These are phyloP conservation scores for Lanius ludovicianus DNA, from an alignment of 2,113 vertebrate genomes.

Conservation along the genomic window DNA sequence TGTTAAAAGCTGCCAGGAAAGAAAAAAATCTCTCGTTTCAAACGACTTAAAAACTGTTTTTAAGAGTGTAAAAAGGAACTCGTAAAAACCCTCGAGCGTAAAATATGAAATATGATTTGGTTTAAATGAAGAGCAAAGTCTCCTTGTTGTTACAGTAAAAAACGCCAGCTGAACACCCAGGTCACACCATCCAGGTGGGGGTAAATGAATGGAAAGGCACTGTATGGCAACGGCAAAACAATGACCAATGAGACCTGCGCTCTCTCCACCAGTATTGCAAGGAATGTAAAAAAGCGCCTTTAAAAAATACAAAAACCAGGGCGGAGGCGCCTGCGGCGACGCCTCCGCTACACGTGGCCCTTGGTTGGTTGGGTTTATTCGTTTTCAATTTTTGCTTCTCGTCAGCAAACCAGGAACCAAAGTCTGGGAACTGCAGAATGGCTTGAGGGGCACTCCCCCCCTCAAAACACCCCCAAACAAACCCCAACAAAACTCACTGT, in stretches of 20 bases:
- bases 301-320: conserved; percentile 76
- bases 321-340: conserved; percentile 77
- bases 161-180: conserved; percentile 90
- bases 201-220: conserved; percentile 96
- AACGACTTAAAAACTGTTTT: conserved; percentile 97
- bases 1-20: conserved; percentile 96
- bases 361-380: conserved; percentile 49
- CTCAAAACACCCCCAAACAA: conserved; percentile 72
- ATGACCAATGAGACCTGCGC: conserved; percentile 88
- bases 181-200: conserved; percentile 85
- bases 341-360: conserved; percentile 79
- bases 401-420: conserved; percentile 81
- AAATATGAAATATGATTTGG: conserved; percentile 99
- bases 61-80: conserved; percentile 97
- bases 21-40: conserved; percentile 78
- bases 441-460: conserved; percentile 70
- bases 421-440: conserved; percentile 89
- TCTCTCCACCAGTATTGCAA: conserved; percentile 90
- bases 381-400: conserved; percentile 66
- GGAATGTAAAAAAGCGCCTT: conserved; percentile 86
- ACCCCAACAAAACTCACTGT: conserved; percentile 86
- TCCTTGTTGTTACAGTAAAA: conserved; percentile 96
- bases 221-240: conserved; percentile 93
- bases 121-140: conserved; percentile 97
- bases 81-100: conserved; percentile 97